A percentile compares a stretch with the other conserved stretches of the same genome.
Conservation (phyloP, 2,797 vertebrate genomes). For the Bradypodion pumilum region DNA sequence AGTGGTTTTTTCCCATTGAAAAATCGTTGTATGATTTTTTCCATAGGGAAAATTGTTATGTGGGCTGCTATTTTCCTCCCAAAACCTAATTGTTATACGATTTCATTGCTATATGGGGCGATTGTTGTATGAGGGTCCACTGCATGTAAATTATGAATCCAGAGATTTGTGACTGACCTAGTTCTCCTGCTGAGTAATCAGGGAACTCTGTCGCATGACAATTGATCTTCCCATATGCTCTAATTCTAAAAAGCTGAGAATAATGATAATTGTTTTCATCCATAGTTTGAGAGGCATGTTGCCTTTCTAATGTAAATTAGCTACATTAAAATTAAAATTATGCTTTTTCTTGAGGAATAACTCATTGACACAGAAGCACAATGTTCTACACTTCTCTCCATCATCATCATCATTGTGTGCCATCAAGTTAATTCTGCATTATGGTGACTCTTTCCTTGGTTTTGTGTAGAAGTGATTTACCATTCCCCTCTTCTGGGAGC, state of each 20-base stretch:
- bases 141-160: not conserved
- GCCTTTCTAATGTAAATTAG: not conserved
- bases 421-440: too few relatives aligned
- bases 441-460: too few relatives aligned
- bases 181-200: not conserved
- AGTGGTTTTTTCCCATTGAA: too few relatives aligned
- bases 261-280: conserved; percentile 55
- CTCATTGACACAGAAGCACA: conserved; percentile 53
- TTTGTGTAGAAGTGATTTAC: too few relatives aligned
- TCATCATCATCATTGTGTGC: too few relatives aligned
- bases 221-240: conserved; percentile 32
- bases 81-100: too few relatives aligned
- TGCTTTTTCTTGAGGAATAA: conserved; percentile 58
- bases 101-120: too few relatives aligned
- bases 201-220: conserved; percentile 27
- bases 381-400: conserved; percentile 57
- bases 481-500: too few relatives aligned
- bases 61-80: too few relatives aligned
- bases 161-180: conserved; percentile 8
- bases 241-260: conserved; percentile 41
- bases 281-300: not conserved
- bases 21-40: too few relatives aligned
- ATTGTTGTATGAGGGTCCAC: too few relatives aligned
- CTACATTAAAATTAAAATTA: conserved; percentile 62
- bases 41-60: too few relatives aligned